phyloP scores from a whole-genome alignment of 2,113 vertebrate genomes.

The Apus apus region DNA sequence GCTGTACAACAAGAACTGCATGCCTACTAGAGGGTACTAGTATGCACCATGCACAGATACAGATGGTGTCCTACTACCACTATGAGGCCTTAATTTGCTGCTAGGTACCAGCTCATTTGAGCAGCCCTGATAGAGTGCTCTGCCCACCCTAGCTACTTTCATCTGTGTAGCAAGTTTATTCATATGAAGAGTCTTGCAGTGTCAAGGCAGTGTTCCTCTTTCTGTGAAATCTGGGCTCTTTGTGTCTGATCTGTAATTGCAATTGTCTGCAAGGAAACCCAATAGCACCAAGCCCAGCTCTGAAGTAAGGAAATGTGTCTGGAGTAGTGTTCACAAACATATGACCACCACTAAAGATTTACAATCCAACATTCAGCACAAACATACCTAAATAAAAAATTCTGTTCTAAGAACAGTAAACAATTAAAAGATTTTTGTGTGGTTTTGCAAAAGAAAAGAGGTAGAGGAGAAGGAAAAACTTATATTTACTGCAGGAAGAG shows the following conservation, averaged over 20 bases:
- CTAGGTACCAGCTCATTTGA: neutral
- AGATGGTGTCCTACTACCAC: neutral
- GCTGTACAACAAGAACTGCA: neutral
- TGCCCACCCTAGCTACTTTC: neutral
- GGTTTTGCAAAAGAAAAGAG: neutral
- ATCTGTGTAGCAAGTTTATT: neutral
- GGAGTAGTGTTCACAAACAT: neutral
- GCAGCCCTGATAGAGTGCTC: neutral
- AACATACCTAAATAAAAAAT: neutral
- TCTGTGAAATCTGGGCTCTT: neutral
- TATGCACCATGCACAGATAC: too few species aligned
- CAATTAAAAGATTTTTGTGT: neutral
- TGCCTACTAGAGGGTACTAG: neutral
- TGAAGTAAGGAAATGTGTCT: neutral
- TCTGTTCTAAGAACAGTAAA: neutral
- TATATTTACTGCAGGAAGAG: neutral
- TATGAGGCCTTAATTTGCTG: neutral
- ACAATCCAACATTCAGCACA: neutral
- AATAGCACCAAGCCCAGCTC: neutral
- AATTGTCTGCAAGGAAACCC: neutral
- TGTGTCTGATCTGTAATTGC: neutral
- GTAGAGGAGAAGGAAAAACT: neutral
- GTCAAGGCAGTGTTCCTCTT: neutral
- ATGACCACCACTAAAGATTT: neutral
- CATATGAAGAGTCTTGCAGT: neutral